A percentile compares a stretch with the other conserved stretches of the same genome.
These are phyloP conservation scores for Hyles lineata DNA, from an alignment of 2,888 invertebrate species.

Conservation along the genomic window DNA sequence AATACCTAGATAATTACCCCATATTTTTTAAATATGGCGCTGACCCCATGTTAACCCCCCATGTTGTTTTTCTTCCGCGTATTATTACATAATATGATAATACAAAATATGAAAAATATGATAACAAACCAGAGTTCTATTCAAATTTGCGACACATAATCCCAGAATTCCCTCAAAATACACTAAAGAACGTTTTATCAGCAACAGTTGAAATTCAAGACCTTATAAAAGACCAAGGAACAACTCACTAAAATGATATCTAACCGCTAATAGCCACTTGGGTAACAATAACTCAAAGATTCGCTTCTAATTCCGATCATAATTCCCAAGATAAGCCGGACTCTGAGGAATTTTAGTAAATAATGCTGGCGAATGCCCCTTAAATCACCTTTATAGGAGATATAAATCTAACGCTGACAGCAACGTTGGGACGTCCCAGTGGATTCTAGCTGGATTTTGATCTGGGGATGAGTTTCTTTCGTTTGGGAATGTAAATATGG, in stretches of 20 bases:
- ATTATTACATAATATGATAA: no score
- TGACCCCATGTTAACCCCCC: no score
- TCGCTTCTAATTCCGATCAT: neutral
- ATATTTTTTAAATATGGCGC: no score
- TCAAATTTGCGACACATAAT: no score
- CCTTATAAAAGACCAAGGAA: neutral
- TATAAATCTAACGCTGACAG: conserved; percentile 14
- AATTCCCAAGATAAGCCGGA: conserved; percentile 16
- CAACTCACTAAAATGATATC: neutral
- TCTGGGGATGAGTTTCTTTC: no score
- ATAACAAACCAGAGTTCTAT: no score
- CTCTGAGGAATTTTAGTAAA: conserved; percentile 15
- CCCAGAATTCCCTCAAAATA: no score
- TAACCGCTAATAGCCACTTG: conserved; percentile 1
- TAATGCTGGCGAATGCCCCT: neutral
- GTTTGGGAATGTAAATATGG: no score
- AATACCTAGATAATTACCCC: no score
- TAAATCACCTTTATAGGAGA: conserved; percentile 18
- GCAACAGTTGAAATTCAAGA: neutral
- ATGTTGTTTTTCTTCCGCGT: no score
- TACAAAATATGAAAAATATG: no score
- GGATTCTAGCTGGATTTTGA: neutral
- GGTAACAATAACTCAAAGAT: neutral
- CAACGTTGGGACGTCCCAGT: neutral
- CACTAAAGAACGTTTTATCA: no score